phyloP scores from a whole-genome alignment of 2,888 invertebrate genomes.

The Acholoe squamosa region DNA sequence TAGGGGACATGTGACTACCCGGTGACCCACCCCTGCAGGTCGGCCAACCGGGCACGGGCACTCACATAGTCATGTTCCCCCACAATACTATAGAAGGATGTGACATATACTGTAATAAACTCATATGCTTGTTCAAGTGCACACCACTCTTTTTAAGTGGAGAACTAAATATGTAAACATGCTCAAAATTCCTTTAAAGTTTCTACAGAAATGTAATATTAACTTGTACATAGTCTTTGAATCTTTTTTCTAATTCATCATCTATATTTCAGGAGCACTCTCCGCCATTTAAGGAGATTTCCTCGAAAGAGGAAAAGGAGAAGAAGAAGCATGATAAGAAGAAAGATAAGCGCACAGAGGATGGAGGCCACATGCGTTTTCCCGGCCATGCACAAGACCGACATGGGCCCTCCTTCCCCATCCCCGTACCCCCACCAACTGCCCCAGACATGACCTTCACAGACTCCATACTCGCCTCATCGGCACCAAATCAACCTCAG shows the following conservation, averaged over 20 bases:
- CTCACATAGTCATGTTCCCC: too few relatives aligned
- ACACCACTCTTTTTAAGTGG: too few relatives aligned
- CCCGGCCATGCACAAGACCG: conserved; percentile 51
- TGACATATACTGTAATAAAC: too few relatives aligned
- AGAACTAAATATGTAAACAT: too few relatives aligned
- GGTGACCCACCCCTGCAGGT: too few relatives aligned
- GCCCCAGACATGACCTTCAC: conserved; percentile 50
- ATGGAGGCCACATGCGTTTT: conserved; percentile 22
- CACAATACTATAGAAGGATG: too few relatives aligned
- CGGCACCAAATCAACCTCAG: conserved; percentile 30
- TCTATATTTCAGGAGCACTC: conserved; percentile 67
- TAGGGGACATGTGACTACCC: too few relatives aligned
- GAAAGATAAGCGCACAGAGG: conserved; percentile 47
- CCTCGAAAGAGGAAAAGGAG: conserved; percentile 57
- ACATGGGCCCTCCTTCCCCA: conserved; percentile 51
- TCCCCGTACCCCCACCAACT: conserved; percentile 59
- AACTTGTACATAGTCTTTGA: neutral
- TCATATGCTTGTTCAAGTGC: too few relatives aligned
- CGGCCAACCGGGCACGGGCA: too few relatives aligned
- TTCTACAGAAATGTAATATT: too few relatives aligned
- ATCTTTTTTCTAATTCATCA: neutral
- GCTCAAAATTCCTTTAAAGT: too few relatives aligned
- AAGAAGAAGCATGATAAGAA: conserved; percentile 65
- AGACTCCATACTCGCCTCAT: conserved; percentile 22
- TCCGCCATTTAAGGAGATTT: conserved; percentile 67